Evolutionary conservation across 1,140 invertebrate species (phyloP).

Genomic region (Phymorhynchus buccinoides): DNA sequence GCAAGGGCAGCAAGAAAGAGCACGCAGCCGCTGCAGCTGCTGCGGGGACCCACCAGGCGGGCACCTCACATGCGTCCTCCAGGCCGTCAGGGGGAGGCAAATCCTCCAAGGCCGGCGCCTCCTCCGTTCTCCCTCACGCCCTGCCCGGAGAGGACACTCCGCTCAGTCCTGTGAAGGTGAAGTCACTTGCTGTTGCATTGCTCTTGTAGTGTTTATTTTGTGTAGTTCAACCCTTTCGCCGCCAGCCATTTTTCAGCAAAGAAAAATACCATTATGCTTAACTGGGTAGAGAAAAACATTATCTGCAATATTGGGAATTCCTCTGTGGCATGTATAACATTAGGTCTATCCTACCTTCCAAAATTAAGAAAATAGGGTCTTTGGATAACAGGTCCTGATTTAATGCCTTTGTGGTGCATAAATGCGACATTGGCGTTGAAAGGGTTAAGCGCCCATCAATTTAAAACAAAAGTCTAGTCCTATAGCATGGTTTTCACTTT

Average conservation of each 20-base stretch:
- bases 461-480: no score
- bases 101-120: constrained; percentile 69
- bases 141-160: constrained; percentile 41
- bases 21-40: not conserved
- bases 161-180: constrained; percentile 54
- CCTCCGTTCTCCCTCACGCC: constrained; percentile 6
- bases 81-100: constrained; percentile 66
- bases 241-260: no score
- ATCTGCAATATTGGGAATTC: constrained; percentile 80
- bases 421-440: no score
- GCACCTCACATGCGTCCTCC: constrained; percentile 66
- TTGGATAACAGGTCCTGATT: no score
- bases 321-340: constrained; percentile 93
- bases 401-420: no score
- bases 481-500: no score
- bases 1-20: constrained; percentile 63
- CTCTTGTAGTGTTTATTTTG: not conserved
- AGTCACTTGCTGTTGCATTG: constrained; percentile 28
- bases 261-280: no score
- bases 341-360: no score
- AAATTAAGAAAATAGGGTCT: no score
- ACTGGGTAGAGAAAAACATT: no score
- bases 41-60: constrained; percentile 46
- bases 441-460: no score
- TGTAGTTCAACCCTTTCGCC: not conserved